Base-by-base conservation (phyloP, 23 tunicate species). In the Corella eumyota region DNA sequence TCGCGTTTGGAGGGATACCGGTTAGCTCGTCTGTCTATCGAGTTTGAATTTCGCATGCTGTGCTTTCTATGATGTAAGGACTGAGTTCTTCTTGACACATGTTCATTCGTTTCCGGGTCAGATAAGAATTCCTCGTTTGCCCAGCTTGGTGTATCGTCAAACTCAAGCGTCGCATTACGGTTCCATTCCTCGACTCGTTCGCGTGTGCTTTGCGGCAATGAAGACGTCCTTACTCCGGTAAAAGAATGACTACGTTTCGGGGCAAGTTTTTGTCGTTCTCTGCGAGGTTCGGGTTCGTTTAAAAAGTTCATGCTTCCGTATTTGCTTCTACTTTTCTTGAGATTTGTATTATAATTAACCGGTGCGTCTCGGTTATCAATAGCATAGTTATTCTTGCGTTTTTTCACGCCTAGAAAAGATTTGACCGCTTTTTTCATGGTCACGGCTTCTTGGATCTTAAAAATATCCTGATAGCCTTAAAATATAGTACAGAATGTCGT, bases 111-210 rank as follows among this genome's bases (percentile, higher is more conserved):
- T n/a, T n/a, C n/a, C n/a, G n/a, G n/a, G n/a, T n/a, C n/a, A n/a
- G n/a, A n/a, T 34, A 38, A 11, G 53, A 2, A 22, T 19, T 38
- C 68, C 25, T 38, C 52, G 17, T n/a, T 4, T 45, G 23, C n/a
- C 60, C 55, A 21, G 33, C 20, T 13, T n/a, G 25, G 6, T 15
- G 20, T 3, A 60, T 30, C 34, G 17, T 30, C 23, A 45, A 15
- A 30, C 13, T 55, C 80, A 2, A 58, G 59, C 1, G 22, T 26
- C 23, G 65, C 25, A 20, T 32, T 71, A 13, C 45, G 5, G 68
- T 61, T 47, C 85, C 70, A 78, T 28, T 60, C 77, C 50, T 62
- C 68, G 29, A 63, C 44, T 21, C 66, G 46, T 27, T 44, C 54
- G 20, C 50, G 33, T 51, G 45, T 64, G 21, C 25, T 52, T 5